Evolutionary conservation across 2,113 vertebrate genomes (phyloP), one percentile per base, ranked within the genome.

Genomic region (Carassius carassius): DNA sequence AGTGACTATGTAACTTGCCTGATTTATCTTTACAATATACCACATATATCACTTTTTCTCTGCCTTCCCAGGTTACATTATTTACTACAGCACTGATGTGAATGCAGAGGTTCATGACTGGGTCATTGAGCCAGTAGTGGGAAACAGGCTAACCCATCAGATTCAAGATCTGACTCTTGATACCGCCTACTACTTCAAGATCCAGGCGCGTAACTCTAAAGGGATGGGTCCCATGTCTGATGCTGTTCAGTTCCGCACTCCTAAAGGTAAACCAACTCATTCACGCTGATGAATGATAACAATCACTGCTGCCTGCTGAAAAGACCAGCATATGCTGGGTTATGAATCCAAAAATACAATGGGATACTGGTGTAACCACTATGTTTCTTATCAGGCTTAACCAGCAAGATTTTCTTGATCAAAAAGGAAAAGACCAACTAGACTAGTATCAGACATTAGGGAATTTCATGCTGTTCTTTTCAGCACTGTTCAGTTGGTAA

Each of bases 221-320:
- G 98, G 98, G 86, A 99, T 99, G 98, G 98, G 98, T 12, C 98
- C 98, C 32, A 96, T 99, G 97, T 99, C 97, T 0, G 98, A 99
- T 70, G 97, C 98, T 0, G 98, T 99, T 3, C 96, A 98, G 8
- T 99, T 99, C 94, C 94, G 98, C 86, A 99, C 98, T 5, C 98
- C 97, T 6, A 99, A 99, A 96, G 96, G 98, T 99, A 93, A 84
- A 92, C 90, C 62, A 12, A 11, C 32, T 78, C 32, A 19, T 60
- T n/a, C 17, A 56, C 4, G 35, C 35, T 12, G 17, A 41, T 70
- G 67, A 70, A 70, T 54, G 47, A 29, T 49, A 76, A 54, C 47
- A 51, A 76, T 17, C 47, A 32, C 8, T 25, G 47, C 25, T 32
- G 14, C 25, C 25, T 51, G 49, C 23, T 54, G 47, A 76, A 76